Conservation (phyloP, 2,888 invertebrate species). For the Dorcus hopei region DNA sequence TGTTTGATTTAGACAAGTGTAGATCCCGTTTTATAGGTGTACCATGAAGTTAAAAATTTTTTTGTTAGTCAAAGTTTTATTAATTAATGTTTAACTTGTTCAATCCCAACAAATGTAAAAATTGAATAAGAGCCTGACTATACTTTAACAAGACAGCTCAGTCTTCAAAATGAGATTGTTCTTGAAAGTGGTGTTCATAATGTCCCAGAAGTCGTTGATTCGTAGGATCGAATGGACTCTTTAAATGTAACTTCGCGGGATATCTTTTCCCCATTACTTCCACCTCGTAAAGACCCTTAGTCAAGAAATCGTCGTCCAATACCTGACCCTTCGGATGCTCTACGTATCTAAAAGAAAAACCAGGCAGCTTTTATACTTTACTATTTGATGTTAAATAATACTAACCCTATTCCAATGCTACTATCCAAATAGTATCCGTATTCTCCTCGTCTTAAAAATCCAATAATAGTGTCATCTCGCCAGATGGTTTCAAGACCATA, state of each 20-base stretch:
- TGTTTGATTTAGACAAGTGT: neutral
- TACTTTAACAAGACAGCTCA: constrained; percentile 25
- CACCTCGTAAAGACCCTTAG: constrained; percentile 71
- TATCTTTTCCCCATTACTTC: constrained; percentile 75
- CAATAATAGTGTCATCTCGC: constrained; percentile 72
- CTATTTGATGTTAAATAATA: constrained; percentile 16
- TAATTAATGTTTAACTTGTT: neutral
- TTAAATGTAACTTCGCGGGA: constrained; percentile 66
- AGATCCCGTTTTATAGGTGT: neutral
- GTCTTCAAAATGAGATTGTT: constrained; percentile 49
- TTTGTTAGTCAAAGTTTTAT: neutral
- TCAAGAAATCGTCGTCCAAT: constrained; percentile 65
- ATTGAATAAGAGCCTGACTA: neutral
- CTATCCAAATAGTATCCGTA: constrained; percentile 63
- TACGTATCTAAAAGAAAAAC: constrained; percentile 51
- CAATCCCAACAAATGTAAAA: neutral
- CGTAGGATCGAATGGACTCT: constrained; percentile 79
- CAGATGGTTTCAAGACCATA: constrained; percentile 85
- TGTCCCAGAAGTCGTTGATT: constrained; percentile 71
- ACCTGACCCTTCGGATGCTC: constrained; percentile 55
- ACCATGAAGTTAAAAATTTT: neutral
- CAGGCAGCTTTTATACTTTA: neutral
- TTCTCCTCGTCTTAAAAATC: constrained; percentile 78
- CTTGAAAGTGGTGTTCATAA: constrained; percentile 53
- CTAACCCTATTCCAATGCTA: constrained; percentile 62